Conservation (phyloP, 2,113 vertebrate species). For the Ammodramus savannarum region DNA sequence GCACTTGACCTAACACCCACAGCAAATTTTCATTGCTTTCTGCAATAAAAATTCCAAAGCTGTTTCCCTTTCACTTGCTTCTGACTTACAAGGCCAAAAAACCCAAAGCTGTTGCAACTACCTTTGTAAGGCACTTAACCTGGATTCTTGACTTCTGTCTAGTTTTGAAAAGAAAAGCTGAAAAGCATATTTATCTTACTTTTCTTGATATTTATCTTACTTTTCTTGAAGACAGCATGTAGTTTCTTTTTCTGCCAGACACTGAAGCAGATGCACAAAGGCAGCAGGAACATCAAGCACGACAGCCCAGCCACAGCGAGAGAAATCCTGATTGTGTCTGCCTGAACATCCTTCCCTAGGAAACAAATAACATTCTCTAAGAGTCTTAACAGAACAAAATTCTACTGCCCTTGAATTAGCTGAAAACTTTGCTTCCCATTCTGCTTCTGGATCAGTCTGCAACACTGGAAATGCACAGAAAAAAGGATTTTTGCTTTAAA, state of each 20-base stretch:
- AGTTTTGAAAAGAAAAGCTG: neutral
- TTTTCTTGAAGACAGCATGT: constrained; percentile 53
- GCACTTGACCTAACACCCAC: neutral
- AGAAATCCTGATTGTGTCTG: neutral
- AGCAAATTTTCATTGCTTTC: neutral
- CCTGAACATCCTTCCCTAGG: neutral
- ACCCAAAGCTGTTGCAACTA: neutral
- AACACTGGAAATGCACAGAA: neutral
- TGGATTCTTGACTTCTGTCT: neutral
- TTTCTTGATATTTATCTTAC: constrained; percentile 69
- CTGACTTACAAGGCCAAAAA: neutral
- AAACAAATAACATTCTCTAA: neutral
- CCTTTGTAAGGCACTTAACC: neutral
- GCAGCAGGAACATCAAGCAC: neutral
- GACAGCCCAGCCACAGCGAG: neutral
- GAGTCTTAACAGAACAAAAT: neutral
- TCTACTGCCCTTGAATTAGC: neutral
- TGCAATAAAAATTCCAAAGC: neutral
- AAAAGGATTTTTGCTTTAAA: neutral
- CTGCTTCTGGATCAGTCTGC: neutral
- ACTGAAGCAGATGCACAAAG: neutral
- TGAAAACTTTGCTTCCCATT: neutral
- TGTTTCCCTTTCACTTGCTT: neutral
- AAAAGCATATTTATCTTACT: constrained; percentile 58
- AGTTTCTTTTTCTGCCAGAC: constrained; percentile 51